These are phyloP conservation scores for Cyprinus carpio DNA, from an alignment of 2,113 vertebrate genomes.

Conservation along the genomic window DNA sequence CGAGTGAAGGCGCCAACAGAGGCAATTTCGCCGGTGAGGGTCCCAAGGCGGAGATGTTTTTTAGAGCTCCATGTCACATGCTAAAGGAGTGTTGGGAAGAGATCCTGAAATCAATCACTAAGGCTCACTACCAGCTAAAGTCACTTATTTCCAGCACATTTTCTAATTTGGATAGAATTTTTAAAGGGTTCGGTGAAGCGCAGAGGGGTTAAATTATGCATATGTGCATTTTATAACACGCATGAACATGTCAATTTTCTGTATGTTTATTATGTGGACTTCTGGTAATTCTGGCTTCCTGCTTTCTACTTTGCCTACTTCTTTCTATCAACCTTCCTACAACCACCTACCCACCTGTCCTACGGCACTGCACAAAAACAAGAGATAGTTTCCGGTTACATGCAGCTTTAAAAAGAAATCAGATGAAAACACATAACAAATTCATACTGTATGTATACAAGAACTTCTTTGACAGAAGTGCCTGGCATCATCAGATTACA, in stretches of 20 bases:
- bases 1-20: conserved; percentile 77
- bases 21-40: conserved; percentile 58
- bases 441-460: too few species aligned
- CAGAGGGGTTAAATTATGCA: background rate
- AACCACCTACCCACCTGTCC: background rate
- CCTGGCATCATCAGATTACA: background rate
- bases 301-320: background rate
- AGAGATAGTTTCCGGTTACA: too few species aligned
- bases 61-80: conserved; percentile 84
- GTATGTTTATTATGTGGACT: background rate
- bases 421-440: too few species aligned
- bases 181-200: background rate
- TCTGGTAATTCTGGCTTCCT: background rate
- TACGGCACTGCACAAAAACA: background rate
- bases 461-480: background rate
- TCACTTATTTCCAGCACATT: background rate
- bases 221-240: background rate
- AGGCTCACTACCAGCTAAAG: background rate
- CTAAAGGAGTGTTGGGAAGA: conserved; percentile 81
- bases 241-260: background rate
- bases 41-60: conserved; percentile 82
- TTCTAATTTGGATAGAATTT: background rate
- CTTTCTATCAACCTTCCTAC: background rate
- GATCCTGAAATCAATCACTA: conserved; percentile 83
- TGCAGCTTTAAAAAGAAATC: too few species aligned